These are phyloP conservation scores for Otus scops DNA, from an alignment of 2,797 vertebrate species.

Conservation along the genomic window DNA sequence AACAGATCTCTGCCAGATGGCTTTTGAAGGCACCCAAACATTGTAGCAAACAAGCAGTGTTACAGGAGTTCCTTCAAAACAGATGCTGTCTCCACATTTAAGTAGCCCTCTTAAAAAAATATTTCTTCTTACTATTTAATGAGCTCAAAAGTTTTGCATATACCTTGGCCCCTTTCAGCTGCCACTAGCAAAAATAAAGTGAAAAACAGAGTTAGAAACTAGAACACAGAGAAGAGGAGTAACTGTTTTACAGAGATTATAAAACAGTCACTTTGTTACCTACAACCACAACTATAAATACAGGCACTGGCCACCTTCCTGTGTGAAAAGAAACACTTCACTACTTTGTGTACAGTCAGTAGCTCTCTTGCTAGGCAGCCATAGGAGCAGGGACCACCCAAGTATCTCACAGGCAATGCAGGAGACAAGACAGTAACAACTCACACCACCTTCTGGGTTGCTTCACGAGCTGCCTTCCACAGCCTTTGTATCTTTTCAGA, in stretches of 20 bases:
- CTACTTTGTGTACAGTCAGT: not conserved
- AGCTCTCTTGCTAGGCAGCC: not conserved
- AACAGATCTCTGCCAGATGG: not conserved
- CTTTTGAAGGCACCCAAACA: not conserved
- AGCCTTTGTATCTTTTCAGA: not conserved
- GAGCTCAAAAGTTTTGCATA: not conserved
- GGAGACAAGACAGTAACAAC: not conserved
- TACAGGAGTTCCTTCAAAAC: not conserved
- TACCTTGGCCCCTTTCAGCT: not conserved
- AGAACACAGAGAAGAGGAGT: not conserved
- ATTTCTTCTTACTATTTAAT: not conserved
- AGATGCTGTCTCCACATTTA: not conserved
- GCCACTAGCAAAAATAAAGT: not conserved
- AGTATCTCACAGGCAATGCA: not conserved
- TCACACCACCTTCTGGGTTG: not conserved
- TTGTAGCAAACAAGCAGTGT: not conserved
- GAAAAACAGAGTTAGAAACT: not conserved
- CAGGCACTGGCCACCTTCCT: not conserved
- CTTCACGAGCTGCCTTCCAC: not conserved
- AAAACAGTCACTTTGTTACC: not conserved
- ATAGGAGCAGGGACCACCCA: not conserved
- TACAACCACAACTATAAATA: accelerated
- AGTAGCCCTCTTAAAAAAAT: not conserved
- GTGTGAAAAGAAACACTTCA: not conserved
- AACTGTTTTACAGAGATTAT: not conserved